Percentiles rank a stretch among this genome's conserved stretches.
phyloP scores from a whole-genome alignment of 1,140 invertebrate species.

The Aphelenchoides avenae region DNA sequence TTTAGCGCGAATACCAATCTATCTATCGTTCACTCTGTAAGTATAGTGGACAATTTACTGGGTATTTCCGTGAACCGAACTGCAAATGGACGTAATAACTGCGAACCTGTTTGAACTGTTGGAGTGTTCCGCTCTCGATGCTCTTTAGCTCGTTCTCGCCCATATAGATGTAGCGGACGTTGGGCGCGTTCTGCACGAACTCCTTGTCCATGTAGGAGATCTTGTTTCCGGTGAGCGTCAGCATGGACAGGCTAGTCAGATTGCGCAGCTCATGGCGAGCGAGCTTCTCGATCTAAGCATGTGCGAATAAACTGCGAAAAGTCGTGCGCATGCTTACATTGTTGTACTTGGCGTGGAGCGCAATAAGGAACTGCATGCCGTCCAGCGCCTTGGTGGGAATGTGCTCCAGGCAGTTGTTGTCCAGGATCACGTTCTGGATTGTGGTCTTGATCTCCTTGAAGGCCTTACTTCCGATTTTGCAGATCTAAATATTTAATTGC shows the following conservation, averaged over 20 bases:
- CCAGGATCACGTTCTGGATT: conserved; percentile 55
- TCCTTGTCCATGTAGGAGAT: conserved; percentile 51
- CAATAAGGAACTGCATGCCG: conserved; percentile 53
- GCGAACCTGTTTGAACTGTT: no score
- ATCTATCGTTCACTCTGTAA: no score
- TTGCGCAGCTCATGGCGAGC: conserved; percentile 39
- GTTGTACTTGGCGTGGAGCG: conserved; percentile 57
- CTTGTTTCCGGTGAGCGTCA: conserved; percentile 53
- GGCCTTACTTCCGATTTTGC: conserved; percentile 39
- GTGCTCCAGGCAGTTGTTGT: conserved; percentile 51
- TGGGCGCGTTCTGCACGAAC: conserved; percentile 42
- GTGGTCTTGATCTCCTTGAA: conserved; percentile 46
- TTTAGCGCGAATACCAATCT: background rate
- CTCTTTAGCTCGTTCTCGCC: conserved; percentile 45
- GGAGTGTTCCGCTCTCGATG: conserved; percentile 40
- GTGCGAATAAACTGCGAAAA: background rate
- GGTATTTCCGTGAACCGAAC: conserved; percentile 13
- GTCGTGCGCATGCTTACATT: conserved; percentile 30
- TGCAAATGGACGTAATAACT: no score
- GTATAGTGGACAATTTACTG: background rate
- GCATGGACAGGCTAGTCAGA: conserved; percentile 49
- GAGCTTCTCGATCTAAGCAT: conserved; percentile 49
- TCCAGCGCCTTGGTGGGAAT: conserved; percentile 46
- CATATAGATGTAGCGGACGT: conserved; percentile 54
- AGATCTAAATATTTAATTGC: conserved; percentile 45